Conservation (phyloP, 1,140 invertebrate species). For the Eriocheir sinensis region DNA sequence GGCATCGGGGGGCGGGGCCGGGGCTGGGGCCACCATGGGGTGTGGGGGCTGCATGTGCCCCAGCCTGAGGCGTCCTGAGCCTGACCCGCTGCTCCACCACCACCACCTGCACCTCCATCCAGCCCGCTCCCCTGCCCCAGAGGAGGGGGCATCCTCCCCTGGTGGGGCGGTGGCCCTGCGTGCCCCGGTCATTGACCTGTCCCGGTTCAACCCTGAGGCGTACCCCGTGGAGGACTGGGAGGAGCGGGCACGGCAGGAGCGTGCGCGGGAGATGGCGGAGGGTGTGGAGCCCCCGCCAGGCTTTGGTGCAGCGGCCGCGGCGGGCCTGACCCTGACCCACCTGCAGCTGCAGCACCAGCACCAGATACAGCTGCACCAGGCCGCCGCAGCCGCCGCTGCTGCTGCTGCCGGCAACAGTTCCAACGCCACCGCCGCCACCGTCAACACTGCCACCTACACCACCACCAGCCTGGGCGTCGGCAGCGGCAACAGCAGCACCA, state of each 20-base stretch:
- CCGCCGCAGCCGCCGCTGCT: slow-evolving; percentile 60
- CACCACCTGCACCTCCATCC: slow-evolving; percentile 65
- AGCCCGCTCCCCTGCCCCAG: not conserved
- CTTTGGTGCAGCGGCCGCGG: slow-evolving; percentile 56
- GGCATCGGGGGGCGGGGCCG: slow-evolving; percentile 37
- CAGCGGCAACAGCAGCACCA: slow-evolving; percentile 72
- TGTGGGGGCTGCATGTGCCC: slow-evolving; percentile 75
- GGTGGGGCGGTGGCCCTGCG: slow-evolving; percentile 60
- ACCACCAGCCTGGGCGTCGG: slow-evolving; percentile 57
- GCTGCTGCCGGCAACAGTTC: slow-evolving; percentile 53
- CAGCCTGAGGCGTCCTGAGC: slow-evolving; percentile 57
- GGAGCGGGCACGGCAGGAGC: slow-evolving; percentile 86
- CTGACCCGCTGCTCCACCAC: slow-evolving; percentile 59
- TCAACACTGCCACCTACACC: no score
- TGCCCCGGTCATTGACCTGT: slow-evolving; percentile 84
- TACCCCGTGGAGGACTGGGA: slow-evolving; percentile 88
- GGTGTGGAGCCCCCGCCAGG: slow-evolving; percentile 85
- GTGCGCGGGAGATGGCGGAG: slow-evolving; percentile 89
- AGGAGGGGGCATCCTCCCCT: slow-evolving; percentile 38
- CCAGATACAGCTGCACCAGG: slow-evolving; percentile 71
- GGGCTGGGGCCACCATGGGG: slow-evolving; percentile 50
- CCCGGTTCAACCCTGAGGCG: slow-evolving; percentile 85
- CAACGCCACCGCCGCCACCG: slow-evolving; percentile 56
- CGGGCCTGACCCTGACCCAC: slow-evolving; percentile 58
- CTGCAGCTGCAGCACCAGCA: slow-evolving; percentile 72